A percentile compares a stretch with the other conserved stretches of the same genome.
Evolutionary conservation across 1,140 invertebrate species (phyloP).

Genomic region (Holotrichia oblita): DNA sequence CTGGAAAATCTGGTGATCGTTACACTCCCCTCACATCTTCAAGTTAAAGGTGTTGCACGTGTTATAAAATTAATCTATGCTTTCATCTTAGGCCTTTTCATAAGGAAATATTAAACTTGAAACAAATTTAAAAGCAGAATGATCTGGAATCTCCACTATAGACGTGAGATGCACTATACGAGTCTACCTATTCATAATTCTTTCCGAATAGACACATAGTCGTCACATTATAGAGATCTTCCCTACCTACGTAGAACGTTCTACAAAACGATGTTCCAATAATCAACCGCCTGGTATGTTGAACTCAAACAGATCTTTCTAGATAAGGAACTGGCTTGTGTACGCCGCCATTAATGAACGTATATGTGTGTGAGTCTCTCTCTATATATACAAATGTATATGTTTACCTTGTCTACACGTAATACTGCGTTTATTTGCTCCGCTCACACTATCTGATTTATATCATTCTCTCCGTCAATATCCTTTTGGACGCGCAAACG

Average conservation of each 20-base stretch:
- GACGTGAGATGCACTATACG: neutral
- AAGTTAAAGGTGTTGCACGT: too few species aligned
- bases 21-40: too few species aligned
- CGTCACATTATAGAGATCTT: neutral
- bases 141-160: neutral
- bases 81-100: neutral
- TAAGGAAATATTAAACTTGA: neutral
- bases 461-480: neutral
- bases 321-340: conserved; percentile 12
- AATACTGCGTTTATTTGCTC: conserved; percentile 3
- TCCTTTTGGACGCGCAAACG: neutral
- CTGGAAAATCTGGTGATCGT: too few species aligned
- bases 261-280: neutral
- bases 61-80: too few species aligned
- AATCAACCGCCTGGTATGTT: neutral
- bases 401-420: neutral
- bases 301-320: neutral
- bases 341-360: neutral
- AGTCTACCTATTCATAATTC: neutral
- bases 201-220: neutral
- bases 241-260: too few species aligned
- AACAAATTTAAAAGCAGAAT: too few species aligned
- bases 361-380: neutral
- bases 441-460: neutral
- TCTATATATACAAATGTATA: neutral